A percentile compares a stretch with the other conserved stretches of the same genome.
Evolutionary conservation across 2,888 invertebrate genomes (phyloP).

Genomic region (Syritta pipiens): DNA sequence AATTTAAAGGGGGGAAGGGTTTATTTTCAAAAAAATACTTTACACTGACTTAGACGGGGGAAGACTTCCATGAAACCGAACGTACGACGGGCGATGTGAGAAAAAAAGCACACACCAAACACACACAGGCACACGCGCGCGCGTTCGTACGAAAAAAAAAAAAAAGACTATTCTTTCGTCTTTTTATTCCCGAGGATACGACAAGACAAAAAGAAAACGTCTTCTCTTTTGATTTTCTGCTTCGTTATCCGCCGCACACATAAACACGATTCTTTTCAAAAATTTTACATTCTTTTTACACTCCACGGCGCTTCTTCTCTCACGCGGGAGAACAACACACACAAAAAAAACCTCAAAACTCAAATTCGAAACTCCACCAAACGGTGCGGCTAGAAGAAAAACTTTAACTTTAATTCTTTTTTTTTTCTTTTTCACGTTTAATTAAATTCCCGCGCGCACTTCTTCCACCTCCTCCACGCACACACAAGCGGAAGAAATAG

Average conservation of each 20-base stretch:
- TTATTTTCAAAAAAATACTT: constrained; percentile 52
- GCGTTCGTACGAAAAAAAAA: background rate
- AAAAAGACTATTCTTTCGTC: constrained; percentile 14
- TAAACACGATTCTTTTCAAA: background rate
- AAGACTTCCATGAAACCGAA: constrained; percentile 69
- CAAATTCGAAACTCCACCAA: too few species aligned
- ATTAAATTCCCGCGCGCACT: constrained; percentile 20
- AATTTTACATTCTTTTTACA: constrained; percentile 37
- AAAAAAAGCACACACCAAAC: constrained; percentile 33
- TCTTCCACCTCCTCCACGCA: background rate
- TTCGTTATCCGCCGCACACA: constrained; percentile 40
- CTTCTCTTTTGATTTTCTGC: constrained; percentile 19
- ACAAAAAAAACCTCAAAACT: too few species aligned
- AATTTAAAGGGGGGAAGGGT: background rate
- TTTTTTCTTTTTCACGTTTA: background rate
- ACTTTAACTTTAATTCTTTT: background rate
- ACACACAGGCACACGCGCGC: constrained; percentile 41
- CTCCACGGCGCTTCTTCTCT: too few species aligned
- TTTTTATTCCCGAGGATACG: too few species aligned
- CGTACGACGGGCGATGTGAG: constrained; percentile 17
- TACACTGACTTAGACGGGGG: constrained; percentile 64
- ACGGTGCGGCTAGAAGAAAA: too few species aligned
- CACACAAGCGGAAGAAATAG: constrained; percentile 14
- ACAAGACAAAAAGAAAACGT: too few species aligned
- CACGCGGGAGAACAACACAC: too few species aligned